Conservation (phyloP, 2,888 invertebrate species). For the Marasmarcha lunaedactyla region DNA sequence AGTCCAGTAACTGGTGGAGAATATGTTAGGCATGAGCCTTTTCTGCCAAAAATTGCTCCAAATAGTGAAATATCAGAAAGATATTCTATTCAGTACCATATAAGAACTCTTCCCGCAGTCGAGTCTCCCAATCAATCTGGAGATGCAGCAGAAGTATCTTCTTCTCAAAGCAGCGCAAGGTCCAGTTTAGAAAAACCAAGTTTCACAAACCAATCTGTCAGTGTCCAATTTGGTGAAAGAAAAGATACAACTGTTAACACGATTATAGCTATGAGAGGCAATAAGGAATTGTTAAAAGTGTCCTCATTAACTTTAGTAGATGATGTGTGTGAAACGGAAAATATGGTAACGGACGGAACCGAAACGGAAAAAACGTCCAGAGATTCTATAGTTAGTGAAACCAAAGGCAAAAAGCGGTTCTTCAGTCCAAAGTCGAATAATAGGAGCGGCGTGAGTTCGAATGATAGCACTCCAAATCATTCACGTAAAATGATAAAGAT, state of each 20-base stretch:
- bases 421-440: conserved; percentile 23
- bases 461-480: too few species aligned
- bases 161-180: too few species aligned
- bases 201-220: conserved; percentile 10
- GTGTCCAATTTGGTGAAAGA: conserved; percentile 16
- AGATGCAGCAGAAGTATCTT: not conserved
- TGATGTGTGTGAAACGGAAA: conserved; percentile 19
- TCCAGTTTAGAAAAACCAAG: too few species aligned
- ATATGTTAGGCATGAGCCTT: too few species aligned
- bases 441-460: too few species aligned
- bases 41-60: too few species aligned
- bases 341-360: not conserved
- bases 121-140: not conserved
- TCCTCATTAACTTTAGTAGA: conserved; percentile 49
- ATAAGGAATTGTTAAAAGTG: conserved; percentile 32
- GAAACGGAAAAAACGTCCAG: not conserved
- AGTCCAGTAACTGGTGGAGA: too few species aligned
- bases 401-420: conserved; percentile 31
- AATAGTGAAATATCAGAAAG: too few species aligned
- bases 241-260: conserved; percentile 40
- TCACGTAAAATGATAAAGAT: too few species aligned
- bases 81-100: too few species aligned
- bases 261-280: conserved; percentile 41
- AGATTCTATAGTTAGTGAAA: too few species aligned
- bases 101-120: too few species aligned